phyloP scores from a whole-genome alignment of 2,797 vertebrate genomes.

The Pseudomugil gertrudae region DNA sequence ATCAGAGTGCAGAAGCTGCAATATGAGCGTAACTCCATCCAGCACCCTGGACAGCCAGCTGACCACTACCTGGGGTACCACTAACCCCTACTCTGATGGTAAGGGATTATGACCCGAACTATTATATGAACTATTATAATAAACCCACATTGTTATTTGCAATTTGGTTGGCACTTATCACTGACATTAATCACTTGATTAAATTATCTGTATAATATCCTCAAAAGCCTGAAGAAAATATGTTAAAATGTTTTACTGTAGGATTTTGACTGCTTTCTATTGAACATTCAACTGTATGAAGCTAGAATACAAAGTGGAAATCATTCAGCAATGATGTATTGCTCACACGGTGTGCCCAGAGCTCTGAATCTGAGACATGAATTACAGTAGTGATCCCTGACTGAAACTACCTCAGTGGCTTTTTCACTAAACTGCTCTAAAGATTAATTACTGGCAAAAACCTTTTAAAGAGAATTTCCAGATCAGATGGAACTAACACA shows the following conservation, averaged over 20 bases:
- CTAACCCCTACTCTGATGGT: conserved; percentile 78
- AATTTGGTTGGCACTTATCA: background rate
- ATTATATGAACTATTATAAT: too few species aligned
- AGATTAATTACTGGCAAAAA: conserved; percentile 61
- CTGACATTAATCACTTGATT: conserved; percentile 36
- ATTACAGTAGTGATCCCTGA: conserved; percentile 36
- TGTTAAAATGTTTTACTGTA: conserved; percentile 28
- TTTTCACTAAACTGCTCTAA: conserved; percentile 28
- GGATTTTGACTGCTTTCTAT: conserved; percentile 39
- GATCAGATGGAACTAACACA: conserved; percentile 28
- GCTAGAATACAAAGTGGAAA: conserved; percentile 40
- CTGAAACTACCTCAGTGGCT: conserved; percentile 40
- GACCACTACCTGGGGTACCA: conserved; percentile 70
- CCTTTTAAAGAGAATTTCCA: conserved; percentile 29
- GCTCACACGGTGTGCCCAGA: conserved; percentile 47
- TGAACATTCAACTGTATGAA: conserved; percentile 34
- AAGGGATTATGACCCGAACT: conserved; percentile 32
- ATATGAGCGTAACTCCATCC: conserved; percentile 78
- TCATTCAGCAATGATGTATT: conserved; percentile 50
- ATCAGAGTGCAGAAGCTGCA: conserved; percentile 68
- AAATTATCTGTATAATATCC: conserved; percentile 31
- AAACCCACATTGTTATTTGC: too few species aligned
- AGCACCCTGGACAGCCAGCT: conserved; percentile 77
- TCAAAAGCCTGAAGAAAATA: conserved; percentile 37
- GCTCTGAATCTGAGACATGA: conserved; percentile 25